A percentile compares a stretch with the other conserved stretches of the same genome.
Conservation (phyloP, 30 jellyfish, hydroid and myxozoan species). For the Mastigias papua region DNA sequence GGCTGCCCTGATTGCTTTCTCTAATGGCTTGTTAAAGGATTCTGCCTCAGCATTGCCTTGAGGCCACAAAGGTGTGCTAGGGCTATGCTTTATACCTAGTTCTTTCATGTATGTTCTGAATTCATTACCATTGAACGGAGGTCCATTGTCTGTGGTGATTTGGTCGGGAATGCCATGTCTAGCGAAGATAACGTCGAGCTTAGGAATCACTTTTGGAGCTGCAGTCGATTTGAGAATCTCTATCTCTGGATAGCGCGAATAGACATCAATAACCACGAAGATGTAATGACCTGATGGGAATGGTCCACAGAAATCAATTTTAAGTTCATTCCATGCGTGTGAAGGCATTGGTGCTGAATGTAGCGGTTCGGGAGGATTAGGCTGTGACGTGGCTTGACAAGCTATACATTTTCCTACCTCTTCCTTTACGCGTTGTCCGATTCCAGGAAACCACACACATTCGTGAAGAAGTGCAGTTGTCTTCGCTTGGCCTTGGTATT, state of each 20-base stretch:
- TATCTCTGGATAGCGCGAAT: conserved; percentile 66
- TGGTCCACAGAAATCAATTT: conserved; percentile 57
- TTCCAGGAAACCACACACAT: conserved; percentile 12
- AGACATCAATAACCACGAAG: conserved; percentile 40
- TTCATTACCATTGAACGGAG: conserved; percentile 44
- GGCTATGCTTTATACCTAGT: conserved; percentile 6
- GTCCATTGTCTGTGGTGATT: conserved; percentile 51
- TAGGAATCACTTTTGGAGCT: conserved; percentile 34
- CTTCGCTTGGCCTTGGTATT: conserved; percentile 68
- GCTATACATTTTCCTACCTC: conserved; percentile 25
- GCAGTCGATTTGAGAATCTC: conserved; percentile 64
- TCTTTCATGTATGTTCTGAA: conserved; percentile 28
- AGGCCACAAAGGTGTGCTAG: conserved; percentile 40
- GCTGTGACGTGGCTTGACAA: conserved; percentile 46
- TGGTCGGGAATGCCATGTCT: conserved; percentile 14
- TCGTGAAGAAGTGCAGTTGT: conserved; percentile 32
- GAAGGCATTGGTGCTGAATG: conserved; percentile 8
- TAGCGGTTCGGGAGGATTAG: conserved; percentile 38
- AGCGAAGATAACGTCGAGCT: conserved; percentile 15
- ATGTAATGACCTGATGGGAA: conserved; percentile 59
- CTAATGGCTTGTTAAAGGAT: conserved; percentile 56
- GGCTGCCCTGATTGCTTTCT: conserved; percentile 54
- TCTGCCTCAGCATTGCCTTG: conserved; percentile 63
- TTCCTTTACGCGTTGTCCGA: conserved; percentile 27
- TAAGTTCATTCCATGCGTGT: not conserved